These are phyloP conservation scores for Drosophila littoralis DNA, from an alignment of 1,140 invertebrate species.

Conservation along the genomic window DNA sequence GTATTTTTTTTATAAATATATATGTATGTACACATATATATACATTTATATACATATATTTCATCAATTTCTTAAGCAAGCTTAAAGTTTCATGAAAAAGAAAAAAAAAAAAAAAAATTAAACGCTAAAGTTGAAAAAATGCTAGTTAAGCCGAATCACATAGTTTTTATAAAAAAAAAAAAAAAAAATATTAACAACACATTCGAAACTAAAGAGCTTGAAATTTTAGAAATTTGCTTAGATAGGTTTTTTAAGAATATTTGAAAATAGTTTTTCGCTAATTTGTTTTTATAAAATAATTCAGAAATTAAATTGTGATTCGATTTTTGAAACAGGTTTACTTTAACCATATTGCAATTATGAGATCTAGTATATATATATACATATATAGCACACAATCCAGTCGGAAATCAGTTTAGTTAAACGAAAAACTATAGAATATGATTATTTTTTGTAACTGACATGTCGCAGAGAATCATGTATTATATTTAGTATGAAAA, in stretches of 20 bases:
- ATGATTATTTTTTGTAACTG: background rate
- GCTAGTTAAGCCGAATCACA: background rate
- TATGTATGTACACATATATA: no score
- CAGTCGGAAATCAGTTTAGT: no score
- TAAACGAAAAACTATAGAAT: background rate
- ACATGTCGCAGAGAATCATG: slow-evolving; percentile 7
- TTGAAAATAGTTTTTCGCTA: background rate
- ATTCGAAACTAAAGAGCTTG: background rate
- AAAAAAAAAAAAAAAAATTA: background rate
- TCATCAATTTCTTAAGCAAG: slow-evolving; percentile 8
- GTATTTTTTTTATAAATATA: no score
- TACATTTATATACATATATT: background rate
- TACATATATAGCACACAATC: background rate
- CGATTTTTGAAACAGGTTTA: background rate
- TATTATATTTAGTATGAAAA: slow-evolving; percentile 29
- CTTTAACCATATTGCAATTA: slow-evolving; percentile 1
- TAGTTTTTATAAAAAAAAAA: slow-evolving; percentile 1
- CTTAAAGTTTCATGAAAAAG: slow-evolving; percentile 5
- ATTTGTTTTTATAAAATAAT: background rate
- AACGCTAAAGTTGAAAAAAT: slow-evolving; percentile 6
- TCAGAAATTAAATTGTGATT: background rate
- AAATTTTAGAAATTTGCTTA: background rate
- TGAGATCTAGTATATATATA: background rate
- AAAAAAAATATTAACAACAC: background rate
- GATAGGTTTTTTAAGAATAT: slow-evolving; percentile 3